Percentiles rank a stretch among this genome's conserved stretches.
Evolutionary conservation across 2,888 invertebrate species (phyloP).

Genomic region (Antitype chi): DNA sequence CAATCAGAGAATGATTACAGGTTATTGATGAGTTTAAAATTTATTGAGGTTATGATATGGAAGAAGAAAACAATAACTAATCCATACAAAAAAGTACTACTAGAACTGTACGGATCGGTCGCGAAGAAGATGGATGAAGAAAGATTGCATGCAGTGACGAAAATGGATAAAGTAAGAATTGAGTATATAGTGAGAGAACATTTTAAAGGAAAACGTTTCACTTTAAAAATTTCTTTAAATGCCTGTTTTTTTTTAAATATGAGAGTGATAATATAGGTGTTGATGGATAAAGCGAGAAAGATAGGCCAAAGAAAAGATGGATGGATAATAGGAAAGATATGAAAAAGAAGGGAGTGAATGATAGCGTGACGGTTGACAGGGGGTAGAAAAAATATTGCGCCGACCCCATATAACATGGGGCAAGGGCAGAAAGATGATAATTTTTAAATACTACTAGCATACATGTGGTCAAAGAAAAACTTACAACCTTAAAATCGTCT

Average conservation of each 20-base stretch:
- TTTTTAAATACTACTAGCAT: neutral
- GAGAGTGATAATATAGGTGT: neutral
- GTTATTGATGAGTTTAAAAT: neutral
- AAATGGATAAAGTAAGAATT: neutral
- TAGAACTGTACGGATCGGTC: too few relatives aligned
- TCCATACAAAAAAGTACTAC: neutral
- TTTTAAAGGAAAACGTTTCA: neutral
- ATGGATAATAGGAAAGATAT: too few relatives aligned
- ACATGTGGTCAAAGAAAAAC: neutral
- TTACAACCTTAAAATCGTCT: neutral
- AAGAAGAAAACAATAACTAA: neutral
- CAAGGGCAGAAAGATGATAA: too few relatives aligned
- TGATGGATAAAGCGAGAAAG: neutral
- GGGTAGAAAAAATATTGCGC: too few relatives aligned
- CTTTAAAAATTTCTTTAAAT: too few relatives aligned
- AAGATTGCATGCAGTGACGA: neutral
- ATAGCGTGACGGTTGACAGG: too few relatives aligned
- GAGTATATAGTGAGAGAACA: neutral
- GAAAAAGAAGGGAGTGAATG: too few relatives aligned
- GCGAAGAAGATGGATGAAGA: neutral
- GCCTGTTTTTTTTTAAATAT: too few relatives aligned
- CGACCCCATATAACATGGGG: too few relatives aligned
- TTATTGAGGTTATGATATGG: neutral
- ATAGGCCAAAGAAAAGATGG: too few relatives aligned
- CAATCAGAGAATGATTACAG: neutral